phyloP scores from a whole-genome alignment of 2,113 vertebrate species.

The Peromyscus californicus region DNA sequence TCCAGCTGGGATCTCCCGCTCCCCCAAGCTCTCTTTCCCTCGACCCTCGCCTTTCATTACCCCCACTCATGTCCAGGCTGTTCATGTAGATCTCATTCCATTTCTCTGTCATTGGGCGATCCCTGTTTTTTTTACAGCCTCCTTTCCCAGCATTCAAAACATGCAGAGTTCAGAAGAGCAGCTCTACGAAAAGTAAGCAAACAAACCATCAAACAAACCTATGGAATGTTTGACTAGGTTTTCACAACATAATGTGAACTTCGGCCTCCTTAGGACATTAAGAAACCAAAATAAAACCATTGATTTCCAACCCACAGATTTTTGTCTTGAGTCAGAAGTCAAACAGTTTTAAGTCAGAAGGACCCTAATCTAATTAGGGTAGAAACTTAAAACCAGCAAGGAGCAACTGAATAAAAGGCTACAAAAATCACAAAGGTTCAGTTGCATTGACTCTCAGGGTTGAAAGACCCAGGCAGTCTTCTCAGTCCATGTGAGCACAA shows the following conservation, averaged over 20 bases:
- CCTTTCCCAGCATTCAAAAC: not conserved
- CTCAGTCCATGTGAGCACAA: not conserved
- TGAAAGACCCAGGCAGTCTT: not conserved
- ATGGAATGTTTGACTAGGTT: not conserved
- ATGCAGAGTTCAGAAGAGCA: not conserved
- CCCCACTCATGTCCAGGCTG: no score
- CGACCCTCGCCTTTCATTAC: no score
- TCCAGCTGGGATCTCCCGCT: no score
- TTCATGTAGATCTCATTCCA: no score
- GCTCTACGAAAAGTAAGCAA: not conserved
- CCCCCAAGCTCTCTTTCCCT: no score
- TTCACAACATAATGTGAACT: not conserved
- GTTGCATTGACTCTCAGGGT: not conserved
- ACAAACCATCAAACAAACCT: not conserved
- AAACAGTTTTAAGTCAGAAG: not conserved
- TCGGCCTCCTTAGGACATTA: not conserved
- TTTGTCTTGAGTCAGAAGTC: not conserved
- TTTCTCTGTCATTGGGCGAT: no score
- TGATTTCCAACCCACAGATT: fast-evolving
- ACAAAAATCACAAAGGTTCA: no score
- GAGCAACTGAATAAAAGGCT: not conserved
- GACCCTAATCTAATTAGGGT: not conserved
- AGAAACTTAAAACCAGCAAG: not conserved
- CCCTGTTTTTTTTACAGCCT: not conserved
- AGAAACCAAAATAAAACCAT: not conserved